Percentiles rank a stretch among this genome's conserved stretches.
These are phyloP conservation scores for Tachina fera DNA, from an alignment of 2,888 invertebrate species.

Conservation along the genomic window DNA sequence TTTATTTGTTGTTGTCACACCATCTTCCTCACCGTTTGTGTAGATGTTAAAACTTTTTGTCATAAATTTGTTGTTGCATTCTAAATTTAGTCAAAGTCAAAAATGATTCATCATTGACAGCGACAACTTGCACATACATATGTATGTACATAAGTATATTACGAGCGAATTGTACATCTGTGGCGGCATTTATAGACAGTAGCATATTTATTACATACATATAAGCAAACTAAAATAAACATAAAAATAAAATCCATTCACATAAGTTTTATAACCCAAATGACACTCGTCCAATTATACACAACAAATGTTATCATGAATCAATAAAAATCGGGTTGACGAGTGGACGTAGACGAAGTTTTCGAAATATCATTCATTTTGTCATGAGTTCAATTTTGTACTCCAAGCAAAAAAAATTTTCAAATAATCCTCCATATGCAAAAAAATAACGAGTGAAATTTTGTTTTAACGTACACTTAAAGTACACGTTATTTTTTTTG, in stretches of 20 bases:
- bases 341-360: too few species aligned
- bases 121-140: slow-evolving; percentile 13
- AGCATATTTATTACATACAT: slow-evolving; percentile 25
- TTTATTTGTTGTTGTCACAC: slow-evolving; percentile 50
- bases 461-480: too few species aligned
- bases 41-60: slow-evolving; percentile 52
- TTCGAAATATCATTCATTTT: too few species aligned
- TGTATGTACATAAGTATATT: too few species aligned
- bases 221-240: slow-evolving; percentile 7
- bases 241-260: not conserved
- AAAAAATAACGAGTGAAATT: too few species aligned
- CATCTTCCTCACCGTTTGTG: slow-evolving; percentile 23
- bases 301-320: too few species aligned
- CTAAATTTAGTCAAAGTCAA: slow-evolving; percentile 75
- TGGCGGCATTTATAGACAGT: slow-evolving; percentile 1
- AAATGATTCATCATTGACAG: slow-evolving; percentile 72
- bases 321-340: too few species aligned
- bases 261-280: not conserved
- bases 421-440: too few species aligned
- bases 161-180: slow-evolving; percentile 23
- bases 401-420: too few species aligned
- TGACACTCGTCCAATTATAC: not conserved
- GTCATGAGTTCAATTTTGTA: too few species aligned
- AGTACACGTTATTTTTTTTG: too few species aligned
- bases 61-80: slow-evolving; percentile 68